These are phyloP conservation scores for Tenrec ecaudatus DNA, from an alignment of 2,113 vertebrate species.

Conservation along the genomic window DNA sequence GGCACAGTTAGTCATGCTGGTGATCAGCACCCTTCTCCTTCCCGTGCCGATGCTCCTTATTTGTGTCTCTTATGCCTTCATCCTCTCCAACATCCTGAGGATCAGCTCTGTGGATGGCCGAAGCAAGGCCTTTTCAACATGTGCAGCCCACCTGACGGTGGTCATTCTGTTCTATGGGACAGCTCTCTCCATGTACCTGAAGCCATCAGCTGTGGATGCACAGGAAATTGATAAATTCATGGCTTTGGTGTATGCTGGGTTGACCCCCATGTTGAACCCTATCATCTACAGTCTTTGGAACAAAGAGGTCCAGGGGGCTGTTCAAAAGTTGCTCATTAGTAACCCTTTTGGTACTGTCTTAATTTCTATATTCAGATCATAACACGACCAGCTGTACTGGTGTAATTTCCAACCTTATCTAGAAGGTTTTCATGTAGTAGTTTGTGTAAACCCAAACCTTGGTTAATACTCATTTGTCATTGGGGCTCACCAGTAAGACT, in stretches of 20 bases:
- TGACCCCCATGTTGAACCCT: constrained; percentile 77
- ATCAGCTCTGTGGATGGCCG: constrained; percentile 64
- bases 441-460: neutral
- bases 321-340: constrained; percentile 64
- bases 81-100: constrained; percentile 71
- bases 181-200: constrained; percentile 75
- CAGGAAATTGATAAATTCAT: constrained; percentile 75
- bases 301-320: constrained; percentile 73
- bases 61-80: constrained; percentile 75
- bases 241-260: constrained; percentile 61
- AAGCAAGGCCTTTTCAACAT: constrained; percentile 82
- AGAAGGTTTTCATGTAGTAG: neutral
- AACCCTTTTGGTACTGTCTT: constrained; percentile 6
- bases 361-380: constrained; percentile 46
- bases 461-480: neutral
- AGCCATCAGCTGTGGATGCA: constrained; percentile 67
- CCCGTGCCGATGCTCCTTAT: constrained; percentile 72
- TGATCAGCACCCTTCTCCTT: constrained; percentile 56
- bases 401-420: constrained; percentile 8
- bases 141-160: constrained; percentile 76
- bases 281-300: constrained; percentile 78
- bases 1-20: constrained; percentile 58
- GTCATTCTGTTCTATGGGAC: constrained; percentile 77
- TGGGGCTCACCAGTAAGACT: neutral
- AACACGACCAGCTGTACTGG: neutral